phyloP scores from a whole-genome alignment of 2,797 vertebrate species.

The Phylloscopus collybita region DNA sequence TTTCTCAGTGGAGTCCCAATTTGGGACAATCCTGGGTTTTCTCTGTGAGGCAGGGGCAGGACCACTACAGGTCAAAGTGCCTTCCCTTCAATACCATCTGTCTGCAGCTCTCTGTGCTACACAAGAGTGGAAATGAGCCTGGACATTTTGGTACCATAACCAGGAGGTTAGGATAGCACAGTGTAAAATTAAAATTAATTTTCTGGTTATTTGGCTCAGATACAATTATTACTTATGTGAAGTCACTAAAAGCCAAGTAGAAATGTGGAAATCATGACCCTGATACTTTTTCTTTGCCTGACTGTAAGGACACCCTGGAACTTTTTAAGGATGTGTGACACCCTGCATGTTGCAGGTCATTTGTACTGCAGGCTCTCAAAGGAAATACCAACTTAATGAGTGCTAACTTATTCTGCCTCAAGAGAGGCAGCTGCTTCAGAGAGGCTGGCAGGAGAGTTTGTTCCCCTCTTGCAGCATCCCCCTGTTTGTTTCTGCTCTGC shows the following conservation, averaged over 20 bases:
- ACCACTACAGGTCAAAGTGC: not conserved
- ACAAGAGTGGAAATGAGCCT: not conserved
- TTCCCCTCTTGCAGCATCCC: not conserved
- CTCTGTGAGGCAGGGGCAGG: not conserved
- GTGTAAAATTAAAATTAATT: not conserved
- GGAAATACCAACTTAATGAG: not conserved
- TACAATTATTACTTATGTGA: not conserved
- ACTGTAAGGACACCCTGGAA: not conserved
- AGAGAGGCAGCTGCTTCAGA: not conserved
- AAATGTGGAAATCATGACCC: not conserved
- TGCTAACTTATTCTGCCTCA: not conserved
- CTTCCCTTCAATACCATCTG: not conserved
- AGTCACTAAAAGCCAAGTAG: not conserved
- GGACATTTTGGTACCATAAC: not conserved
- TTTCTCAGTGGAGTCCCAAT: not conserved
- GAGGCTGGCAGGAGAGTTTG: not conserved
- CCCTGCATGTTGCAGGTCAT: not conserved
- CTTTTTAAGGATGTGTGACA: not conserved
- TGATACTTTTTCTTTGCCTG: not conserved
- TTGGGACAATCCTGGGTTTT: not conserved
- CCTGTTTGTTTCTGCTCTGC: not conserved
- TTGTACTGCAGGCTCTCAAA: not conserved
- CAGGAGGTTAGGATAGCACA: fast-evolving
- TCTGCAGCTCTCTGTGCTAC: not conserved
- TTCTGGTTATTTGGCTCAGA: not conserved